Evolutionary conservation across 2,797 vertebrate genomes (phyloP).

Genomic region (Sciaenops ocellatus): DNA sequence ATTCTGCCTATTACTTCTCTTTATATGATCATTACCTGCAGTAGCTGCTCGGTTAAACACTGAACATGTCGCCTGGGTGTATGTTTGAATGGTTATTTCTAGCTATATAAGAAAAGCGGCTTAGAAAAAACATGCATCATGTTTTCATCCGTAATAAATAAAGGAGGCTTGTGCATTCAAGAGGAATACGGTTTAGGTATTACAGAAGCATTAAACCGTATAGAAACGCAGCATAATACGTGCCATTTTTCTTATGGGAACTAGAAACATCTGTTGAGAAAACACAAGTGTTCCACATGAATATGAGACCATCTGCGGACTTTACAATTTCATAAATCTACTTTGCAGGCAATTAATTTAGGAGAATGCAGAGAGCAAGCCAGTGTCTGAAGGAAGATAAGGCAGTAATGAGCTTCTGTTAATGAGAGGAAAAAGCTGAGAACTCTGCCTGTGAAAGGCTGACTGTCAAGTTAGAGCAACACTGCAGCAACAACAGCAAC

Average conservation of each 20-base stretch:
- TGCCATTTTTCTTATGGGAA: conserved; percentile 61
- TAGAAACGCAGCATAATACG: conserved; percentile 36
- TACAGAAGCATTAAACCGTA: conserved; percentile 33
- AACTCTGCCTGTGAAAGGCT: conserved; percentile 68
- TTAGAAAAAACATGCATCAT: conserved; percentile 18
- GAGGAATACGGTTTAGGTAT: conserved; percentile 31
- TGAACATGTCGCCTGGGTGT: conserved; percentile 17
- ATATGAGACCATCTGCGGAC: conserved; percentile 74
- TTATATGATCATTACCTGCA: background rate
- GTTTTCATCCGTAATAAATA: conserved; percentile 30
- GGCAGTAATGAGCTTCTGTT: conserved; percentile 75
- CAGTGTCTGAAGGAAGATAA: conserved; percentile 71
- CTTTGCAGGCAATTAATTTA: conserved; percentile 74
- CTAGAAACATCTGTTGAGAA: conserved; percentile 72
- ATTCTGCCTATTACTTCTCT: background rate
- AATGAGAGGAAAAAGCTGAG: conserved; percentile 75
- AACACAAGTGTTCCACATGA: conserved; percentile 68
- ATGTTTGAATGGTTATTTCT: conserved; percentile 23
- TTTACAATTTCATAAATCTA: conserved; percentile 74
- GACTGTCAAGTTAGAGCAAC: conserved; percentile 67
- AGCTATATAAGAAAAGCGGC: background rate
- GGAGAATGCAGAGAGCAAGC: conserved; percentile 66
- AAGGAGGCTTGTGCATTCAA: conserved; percentile 17
- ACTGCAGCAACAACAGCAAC: conserved; percentile 66
- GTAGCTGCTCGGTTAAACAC: background rate